Percentiles rank a stretch among this genome's conserved stretches.
Evolutionary conservation across 2,888 invertebrate species (phyloP).

Genomic region (Cantharis lateralis): DNA sequence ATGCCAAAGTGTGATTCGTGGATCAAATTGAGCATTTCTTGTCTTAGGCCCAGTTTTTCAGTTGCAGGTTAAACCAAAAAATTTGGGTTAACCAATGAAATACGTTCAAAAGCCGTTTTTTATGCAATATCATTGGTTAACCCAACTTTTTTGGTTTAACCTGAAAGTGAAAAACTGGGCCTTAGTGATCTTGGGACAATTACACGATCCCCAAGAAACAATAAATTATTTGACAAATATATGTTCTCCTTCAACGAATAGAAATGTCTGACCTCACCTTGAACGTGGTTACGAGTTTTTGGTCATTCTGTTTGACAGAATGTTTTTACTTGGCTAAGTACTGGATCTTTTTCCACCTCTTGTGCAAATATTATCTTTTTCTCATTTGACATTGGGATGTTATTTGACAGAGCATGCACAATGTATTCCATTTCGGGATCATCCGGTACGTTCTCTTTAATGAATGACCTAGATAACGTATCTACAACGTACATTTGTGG

Average conservation of each 20-base stretch:
- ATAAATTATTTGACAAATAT: slow-evolving; percentile 10
- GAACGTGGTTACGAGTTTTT: slow-evolving; percentile 1
- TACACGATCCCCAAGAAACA: slow-evolving; percentile 13
- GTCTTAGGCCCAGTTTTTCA: too few species aligned
- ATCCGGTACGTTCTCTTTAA: neutral
- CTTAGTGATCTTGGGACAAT: slow-evolving; percentile 6
- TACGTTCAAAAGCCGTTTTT: too few species aligned
- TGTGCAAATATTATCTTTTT: neutral
- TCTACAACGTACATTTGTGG: slow-evolving; percentile 26
- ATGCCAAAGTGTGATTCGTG: slow-evolving; percentile 15
- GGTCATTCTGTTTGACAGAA: slow-evolving; percentile 15
- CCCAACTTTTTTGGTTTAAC: too few species aligned
- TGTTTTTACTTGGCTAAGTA: neutral
- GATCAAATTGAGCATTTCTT: neutral
- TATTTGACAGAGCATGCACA: slow-evolving; percentile 3
- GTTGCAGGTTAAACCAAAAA: too few species aligned
- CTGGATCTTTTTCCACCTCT: slow-evolving; percentile 4
- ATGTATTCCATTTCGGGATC: slow-evolving; percentile 7
- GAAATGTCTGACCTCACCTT: slow-evolving; percentile 2
- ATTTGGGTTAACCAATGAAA: too few species aligned
- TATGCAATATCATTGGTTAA: too few species aligned
- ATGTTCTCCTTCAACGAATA: slow-evolving; percentile 16
- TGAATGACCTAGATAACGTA: slow-evolving; percentile 17
- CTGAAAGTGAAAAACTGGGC: too few species aligned
- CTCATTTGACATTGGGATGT: slow-evolving; percentile 8